These are phyloP conservation scores for Rhopilema esculentum DNA, from an alignment of 30 jellyfish, hydroid and myxozoan genomes.

Conservation along the genomic window DNA sequence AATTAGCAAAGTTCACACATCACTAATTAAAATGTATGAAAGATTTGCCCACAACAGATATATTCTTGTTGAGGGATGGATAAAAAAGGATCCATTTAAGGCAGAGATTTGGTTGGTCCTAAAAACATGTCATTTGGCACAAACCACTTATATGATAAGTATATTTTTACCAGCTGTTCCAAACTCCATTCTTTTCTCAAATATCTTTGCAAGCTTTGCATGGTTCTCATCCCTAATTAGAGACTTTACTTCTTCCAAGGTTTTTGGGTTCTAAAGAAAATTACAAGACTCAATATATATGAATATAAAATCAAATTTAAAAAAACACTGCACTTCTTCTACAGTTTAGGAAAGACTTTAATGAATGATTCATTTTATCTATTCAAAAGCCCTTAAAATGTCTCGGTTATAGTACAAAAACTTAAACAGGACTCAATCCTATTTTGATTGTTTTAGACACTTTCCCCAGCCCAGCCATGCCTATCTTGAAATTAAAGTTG, in stretches of 20 bases:
- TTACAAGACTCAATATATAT: not conserved
- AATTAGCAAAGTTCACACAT: not conserved
- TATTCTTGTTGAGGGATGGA: not conserved
- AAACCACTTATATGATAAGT: not conserved
- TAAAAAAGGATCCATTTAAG: slow-evolving; percentile 2
- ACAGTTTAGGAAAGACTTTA: too few relatives aligned
- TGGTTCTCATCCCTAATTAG: slow-evolving; percentile 54
- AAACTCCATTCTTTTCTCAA: slow-evolving; percentile 84
- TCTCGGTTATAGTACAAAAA: too few relatives aligned
- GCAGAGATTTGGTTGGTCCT: not conserved
- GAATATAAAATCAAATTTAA: not conserved
- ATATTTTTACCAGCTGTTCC: slow-evolving; percentile 90
- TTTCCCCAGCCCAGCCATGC: too few relatives aligned
- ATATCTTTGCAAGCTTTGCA: slow-evolving; percentile 31
- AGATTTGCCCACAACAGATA: not conserved
- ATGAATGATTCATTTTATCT: too few relatives aligned
- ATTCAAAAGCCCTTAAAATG: too few relatives aligned
- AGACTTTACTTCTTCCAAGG: slow-evolving; percentile 46
- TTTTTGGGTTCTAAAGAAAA: slow-evolving; percentile 65
- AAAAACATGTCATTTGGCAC: not conserved
- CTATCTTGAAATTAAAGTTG: too few relatives aligned
- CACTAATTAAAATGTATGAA: not conserved
- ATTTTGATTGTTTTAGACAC: too few relatives aligned
- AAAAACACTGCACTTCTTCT: too few relatives aligned
- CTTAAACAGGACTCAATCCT: too few relatives aligned